Percentiles rank a stretch among this genome's conserved stretches.
Evolutionary conservation across 2,113 vertebrate species (phyloP).

Genomic region (Vicugna pacos): DNA sequence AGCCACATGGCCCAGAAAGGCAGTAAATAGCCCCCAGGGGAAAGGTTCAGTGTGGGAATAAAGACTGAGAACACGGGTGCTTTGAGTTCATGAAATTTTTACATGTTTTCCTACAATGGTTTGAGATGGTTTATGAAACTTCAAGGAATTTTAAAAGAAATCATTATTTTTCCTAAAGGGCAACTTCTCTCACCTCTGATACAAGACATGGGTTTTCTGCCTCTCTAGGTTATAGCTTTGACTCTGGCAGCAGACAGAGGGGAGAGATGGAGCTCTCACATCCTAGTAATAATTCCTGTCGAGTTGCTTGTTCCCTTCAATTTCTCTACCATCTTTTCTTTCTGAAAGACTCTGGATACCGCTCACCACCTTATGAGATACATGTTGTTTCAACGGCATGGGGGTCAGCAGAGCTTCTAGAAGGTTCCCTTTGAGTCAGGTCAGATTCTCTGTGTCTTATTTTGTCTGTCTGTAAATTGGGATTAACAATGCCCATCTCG

Average conservation of each 20-base stretch:
- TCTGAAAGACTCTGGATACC: background rate
- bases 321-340: constrained; percentile 42
- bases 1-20: background rate
- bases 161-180: constrained; percentile 58
- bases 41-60: background rate
- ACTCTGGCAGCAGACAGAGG: background rate
- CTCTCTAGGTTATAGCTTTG: constrained; percentile 43
- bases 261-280: background rate
- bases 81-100: constrained; percentile 60
- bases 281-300: constrained; percentile 25
- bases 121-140: constrained; percentile 61
- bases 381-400: background rate
- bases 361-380: background rate
- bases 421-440: background rate
- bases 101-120: constrained; percentile 28
- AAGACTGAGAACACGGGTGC: constrained; percentile 24
- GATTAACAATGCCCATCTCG: background rate
- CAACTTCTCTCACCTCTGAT: constrained; percentile 45
- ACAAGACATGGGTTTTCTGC: constrained; percentile 50
- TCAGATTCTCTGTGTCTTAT: background rate
- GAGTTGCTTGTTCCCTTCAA: background rate
- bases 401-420: background rate
- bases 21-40: background rate
- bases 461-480: background rate
- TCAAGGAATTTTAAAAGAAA: constrained; percentile 52